Evolutionary conservation across 2,797 vertebrate genomes (phyloP), one percentile per base, ranked within the genome.

Genomic region (Scolopax bukidnonensis): DNA sequence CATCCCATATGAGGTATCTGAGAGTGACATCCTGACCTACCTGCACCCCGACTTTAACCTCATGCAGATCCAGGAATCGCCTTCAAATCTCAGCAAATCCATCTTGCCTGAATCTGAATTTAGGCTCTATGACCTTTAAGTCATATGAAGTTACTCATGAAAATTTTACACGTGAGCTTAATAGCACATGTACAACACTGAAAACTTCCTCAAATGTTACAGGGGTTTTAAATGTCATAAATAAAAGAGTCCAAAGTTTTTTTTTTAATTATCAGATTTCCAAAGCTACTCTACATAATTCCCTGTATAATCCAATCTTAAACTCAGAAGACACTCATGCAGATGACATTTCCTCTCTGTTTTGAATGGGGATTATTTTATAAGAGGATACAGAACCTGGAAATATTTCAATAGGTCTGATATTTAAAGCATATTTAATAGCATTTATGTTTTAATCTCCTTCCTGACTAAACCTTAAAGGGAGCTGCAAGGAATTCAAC

Each of bases 381-480:
- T 98, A 98, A 98, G 98, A 98, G 96, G 98, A 98, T 98, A 97
- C 73, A 97, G 97, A 97, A 97, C 79, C 96, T 97, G 96, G 96
- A 98, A 97, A 94, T 97, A 97, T 97, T 97, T 98, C 96, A 97
- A 90, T 97, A 93, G 94, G 92, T 89, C 86, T 98, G 97, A 97
- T 98, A 98, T 98, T 98, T 98, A 98, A 97, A 98, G 95, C 97
- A 97, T 97, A 97, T 98, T 98, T 98, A 98, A 94, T 97, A 97
- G 97, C 97, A 98, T 98, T 98, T 98, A 97, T 97, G 81, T 97
- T 97, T 98, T 98, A 98, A 98, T 98, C 98, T 98, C 97, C 98
- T 97, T 98, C 98, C 97, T 97, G 97, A 96, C 95, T 97, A 97
- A 97, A 96, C 95, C 97, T 98, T 96, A 97, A 96, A 96, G 84